Evolutionary conservation across 2,888 invertebrate species (phyloP), one percentile per base, ranked within the genome.

Genomic region (Norana najaformis): DNA sequence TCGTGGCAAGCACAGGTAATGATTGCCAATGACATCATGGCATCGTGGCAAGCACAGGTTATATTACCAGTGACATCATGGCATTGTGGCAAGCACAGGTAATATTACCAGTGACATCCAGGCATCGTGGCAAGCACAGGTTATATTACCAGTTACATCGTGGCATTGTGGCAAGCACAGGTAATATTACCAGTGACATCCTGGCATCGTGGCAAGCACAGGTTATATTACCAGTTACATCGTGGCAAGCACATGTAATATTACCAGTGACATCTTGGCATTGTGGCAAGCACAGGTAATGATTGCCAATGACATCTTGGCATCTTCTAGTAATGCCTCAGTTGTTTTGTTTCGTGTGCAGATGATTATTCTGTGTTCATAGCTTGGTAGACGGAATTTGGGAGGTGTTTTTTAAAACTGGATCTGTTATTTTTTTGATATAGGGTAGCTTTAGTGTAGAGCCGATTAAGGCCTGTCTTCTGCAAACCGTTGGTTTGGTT

Each of bases 1-100:
- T 99, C 93, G 98, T 97, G 96, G 97, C 97, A 95, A 97, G 97
- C 93, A 98, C 98, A 90, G 97, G n/a, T n/a, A n/a, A n/a, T n/a
- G n/a, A n/a, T n/a, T n/a, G n/a, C n/a, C n/a, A n/a, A n/a, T n/a
- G n/a, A n/a, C n/a, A n/a, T n/a, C n/a, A 97, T 93, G 96, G 97
- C 92, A 98, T 99, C 93, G 98, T 97, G 96, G 97, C 97, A 95
- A 97, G 97, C 93, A 98, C 98, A 90, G 97, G n/a, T n/a, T n/a
- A n/a, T n/a, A n/a, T n/a, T n/a, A n/a, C n/a, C n/a, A n/a, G n/a
- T n/a, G n/a, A n/a, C n/a, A n/a, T n/a, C n/a, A 97, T 93, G 96
- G 97, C 92, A 98, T 99, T 93, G 98, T 97, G 96, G 97, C 97
- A 95, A 97, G 97, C 93, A 98, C 98, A 90, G 97, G n/a, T n/a